A percentile compares a stretch with the other conserved stretches of the same genome.
phyloP scores from a whole-genome alignment of 2,888 invertebrate genomes.

The Notodonta ziczac region DNA sequence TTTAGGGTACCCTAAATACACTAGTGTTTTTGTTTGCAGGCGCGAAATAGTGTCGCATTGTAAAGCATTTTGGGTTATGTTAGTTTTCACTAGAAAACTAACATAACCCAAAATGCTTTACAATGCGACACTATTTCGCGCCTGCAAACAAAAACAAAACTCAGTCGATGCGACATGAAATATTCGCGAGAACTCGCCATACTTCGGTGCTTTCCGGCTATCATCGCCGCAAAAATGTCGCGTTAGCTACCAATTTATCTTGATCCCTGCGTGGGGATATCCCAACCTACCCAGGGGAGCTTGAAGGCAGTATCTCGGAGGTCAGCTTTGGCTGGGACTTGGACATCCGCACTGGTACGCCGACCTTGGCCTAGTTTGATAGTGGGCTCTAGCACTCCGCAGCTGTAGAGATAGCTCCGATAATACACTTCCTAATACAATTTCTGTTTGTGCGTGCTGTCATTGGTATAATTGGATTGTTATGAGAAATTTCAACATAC shows the following conservation, averaged over 20 bases:
- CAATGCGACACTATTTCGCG: too few species aligned
- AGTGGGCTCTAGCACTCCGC: constrained; percentile 52
- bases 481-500: neutral
- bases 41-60: too few species aligned
- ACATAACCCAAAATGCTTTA: too few species aligned
- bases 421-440: constrained; percentile 66
- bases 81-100: too few species aligned
- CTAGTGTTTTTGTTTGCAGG: constrained; percentile 3
- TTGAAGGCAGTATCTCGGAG: constrained; percentile 47
- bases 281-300: constrained; percentile 35
- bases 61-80: too few species aligned
- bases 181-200: constrained; percentile 6
- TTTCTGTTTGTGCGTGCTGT: constrained; percentile 31
- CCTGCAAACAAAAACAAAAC: constrained; percentile 2
- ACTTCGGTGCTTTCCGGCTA: constrained; percentile 60
- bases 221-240: constrained; percentile 47
- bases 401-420: constrained; percentile 55
- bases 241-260: constrained; percentile 37
- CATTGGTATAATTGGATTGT: constrained; percentile 7
- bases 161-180: neutral
- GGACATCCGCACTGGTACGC: constrained; percentile 44
- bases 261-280: constrained; percentile 40
- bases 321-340: constrained; percentile 53
- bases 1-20: too few species aligned
- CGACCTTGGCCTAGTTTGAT: constrained; percentile 78